Evolutionary conservation across 2,797 vertebrate genomes (phyloP).

Genomic region (Orestias chungarensis): DNA sequence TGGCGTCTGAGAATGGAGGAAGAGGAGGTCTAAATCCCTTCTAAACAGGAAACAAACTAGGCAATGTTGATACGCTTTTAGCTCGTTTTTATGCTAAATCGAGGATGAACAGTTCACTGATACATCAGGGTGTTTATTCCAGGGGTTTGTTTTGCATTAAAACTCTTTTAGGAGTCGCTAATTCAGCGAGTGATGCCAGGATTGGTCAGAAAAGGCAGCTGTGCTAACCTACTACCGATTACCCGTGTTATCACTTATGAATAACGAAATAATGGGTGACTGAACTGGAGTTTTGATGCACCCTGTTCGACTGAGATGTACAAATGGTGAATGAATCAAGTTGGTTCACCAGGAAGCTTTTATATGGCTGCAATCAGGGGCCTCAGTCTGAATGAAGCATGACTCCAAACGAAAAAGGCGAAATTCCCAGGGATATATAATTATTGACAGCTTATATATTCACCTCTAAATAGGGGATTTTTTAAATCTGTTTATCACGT

Average conservation of each 20-base stretch:
- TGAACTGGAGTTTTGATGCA: not conserved
- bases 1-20: constrained; percentile 84
- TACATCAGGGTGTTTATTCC: not conserved
- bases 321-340: not conserved
- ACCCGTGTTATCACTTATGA: not conserved
- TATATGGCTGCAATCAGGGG: not conserved
- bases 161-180: not conserved
- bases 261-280: not conserved
- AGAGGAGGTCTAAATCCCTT: constrained; percentile 85
- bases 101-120: fast-evolving
- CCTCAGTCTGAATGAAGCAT: not conserved
- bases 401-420: not conserved
- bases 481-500: not conserved
- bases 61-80: constrained; percentile 58
- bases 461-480: not conserved
- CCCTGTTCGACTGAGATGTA: not conserved
- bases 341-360: not conserved
- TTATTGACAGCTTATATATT: not conserved
- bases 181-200: not conserved
- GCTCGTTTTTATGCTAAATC: constrained; percentile 16
- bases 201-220: constrained; percentile 13
- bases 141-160: not conserved
- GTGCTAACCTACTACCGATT: not conserved
- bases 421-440: not conserved
- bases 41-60: constrained; percentile 83